Base-by-base conservation (phyloP, 92 coral and sea anemone genomes). In the Epizoanthus fatuus region DNA sequence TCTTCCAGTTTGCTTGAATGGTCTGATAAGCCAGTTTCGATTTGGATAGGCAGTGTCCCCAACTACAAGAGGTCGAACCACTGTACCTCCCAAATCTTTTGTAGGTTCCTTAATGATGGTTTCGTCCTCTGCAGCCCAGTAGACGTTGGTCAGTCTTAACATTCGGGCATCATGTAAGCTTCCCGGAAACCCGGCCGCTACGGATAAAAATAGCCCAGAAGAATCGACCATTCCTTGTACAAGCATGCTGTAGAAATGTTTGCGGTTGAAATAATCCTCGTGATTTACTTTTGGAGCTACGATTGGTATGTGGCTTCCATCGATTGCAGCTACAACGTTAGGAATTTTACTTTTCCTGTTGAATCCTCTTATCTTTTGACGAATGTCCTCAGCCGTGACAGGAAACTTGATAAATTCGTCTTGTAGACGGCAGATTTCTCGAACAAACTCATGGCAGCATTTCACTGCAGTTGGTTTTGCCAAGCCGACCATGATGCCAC, bases 371-470 rank as follows among this genome's bases (percentile, higher is more conserved):
- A 85, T 85, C 70, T 85, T 75, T 39, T 85, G 78, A 52, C 76
- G 52, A 74, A 85, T 76, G 32, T 85, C 89, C 79, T 80, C 89
- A 73, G 70, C 83, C 29, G 89, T 85, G 60, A 73, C 71, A 39
- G 77, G 89, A 85, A 85, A 85, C 89, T 85, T 74, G 82, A 85
- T 85, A 56, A 85, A 85, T 25, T 85, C 84, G 38, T 74, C 89
- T 76, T 85, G 83, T 67, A 73, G 82, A 67, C 77, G 78, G 77
- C 89, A 85, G 83, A 74, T 72, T 84, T 84, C 88, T 73, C 44
- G 81, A 64, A 84, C 88, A 84, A 84, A 84, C 66, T 74, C 89
- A 59, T 85, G 89, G 84, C 77, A 85, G 72, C 73, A 75, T 81
- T 76, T 85, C 37, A 85, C 69, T 58, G 68, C 71, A 39, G 49